Evolutionary conservation across 1,140 invertebrate species (phyloP).

Genomic region (Adelges cooleyi): DNA sequence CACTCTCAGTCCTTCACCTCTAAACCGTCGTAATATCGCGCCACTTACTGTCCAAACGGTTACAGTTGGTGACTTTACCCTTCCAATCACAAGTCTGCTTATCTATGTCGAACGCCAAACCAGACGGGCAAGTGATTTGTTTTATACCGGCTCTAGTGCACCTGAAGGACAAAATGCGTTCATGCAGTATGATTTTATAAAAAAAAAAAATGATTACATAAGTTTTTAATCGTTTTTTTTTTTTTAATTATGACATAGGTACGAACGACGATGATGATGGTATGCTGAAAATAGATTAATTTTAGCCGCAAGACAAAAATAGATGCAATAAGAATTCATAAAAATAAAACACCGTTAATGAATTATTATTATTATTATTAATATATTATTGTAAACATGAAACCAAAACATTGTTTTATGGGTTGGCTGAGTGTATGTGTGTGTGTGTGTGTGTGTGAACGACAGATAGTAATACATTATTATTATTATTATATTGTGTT

Average conservation of each 20-base stretch:
- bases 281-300: slow-evolving; percentile 17
- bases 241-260: slow-evolving; percentile 5
- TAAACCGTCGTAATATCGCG: slow-evolving; percentile 35
- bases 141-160: slow-evolving; percentile 84
- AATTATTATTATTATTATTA: no score
- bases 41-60: slow-evolving; percentile 88
- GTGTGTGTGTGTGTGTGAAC: no score
- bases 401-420: no score
- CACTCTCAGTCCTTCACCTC: slow-evolving; percentile 23
- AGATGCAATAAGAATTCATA: slow-evolving; percentile 17
- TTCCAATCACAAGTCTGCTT: slow-evolving; percentile 97
- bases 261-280: not conserved
- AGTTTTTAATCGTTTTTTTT: slow-evolving; percentile 4
- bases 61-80: slow-evolving; percentile 90
- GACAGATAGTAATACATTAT: not conserved
- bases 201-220: slow-evolving; percentile 4
- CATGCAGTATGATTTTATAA: slow-evolving; percentile 21
- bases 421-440: no score
- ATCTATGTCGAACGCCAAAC: slow-evolving; percentile 90
- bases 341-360: slow-evolving; percentile 20
- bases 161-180: slow-evolving; percentile 44
- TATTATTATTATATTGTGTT: not conserved
- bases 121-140: slow-evolving; percentile 86
- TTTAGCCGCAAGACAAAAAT: slow-evolving; percentile 25
- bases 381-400: no score